Conservation (phyloP, 2,888 invertebrate genomes). For the Chorisops tibialis region DNA sequence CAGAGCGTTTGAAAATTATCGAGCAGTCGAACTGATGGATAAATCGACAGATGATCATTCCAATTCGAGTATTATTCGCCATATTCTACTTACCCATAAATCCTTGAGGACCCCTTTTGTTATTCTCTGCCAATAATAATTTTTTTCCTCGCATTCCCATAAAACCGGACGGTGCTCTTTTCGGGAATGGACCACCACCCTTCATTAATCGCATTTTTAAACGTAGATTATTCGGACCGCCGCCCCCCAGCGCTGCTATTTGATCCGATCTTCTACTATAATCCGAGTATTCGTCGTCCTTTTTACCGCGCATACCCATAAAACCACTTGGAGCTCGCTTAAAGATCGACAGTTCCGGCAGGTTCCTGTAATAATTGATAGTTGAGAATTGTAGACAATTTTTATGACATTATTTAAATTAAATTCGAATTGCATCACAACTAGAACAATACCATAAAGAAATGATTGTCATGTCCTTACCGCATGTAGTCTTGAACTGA, state of each 20-base stretch:
- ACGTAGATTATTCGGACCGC: neutral
- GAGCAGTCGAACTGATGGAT: too few species aligned
- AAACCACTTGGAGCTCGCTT: slow-evolving; percentile 58
- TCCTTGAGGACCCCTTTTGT: slow-evolving; percentile 25
- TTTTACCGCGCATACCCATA: slow-evolving; percentile 61
- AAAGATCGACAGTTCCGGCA: slow-evolving; percentile 35
- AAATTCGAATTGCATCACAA: too few species aligned
- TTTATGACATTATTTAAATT: too few species aligned
- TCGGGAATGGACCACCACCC: slow-evolving; percentile 36
- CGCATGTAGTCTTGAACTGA: slow-evolving; percentile 8
- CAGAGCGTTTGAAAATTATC: too few species aligned
- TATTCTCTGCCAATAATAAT: slow-evolving; percentile 14
- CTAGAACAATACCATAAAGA: too few species aligned
- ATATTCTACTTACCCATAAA: slow-evolving; percentile 27
- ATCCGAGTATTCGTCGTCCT: slow-evolving; percentile 50
- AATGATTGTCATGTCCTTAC: slow-evolving; percentile 6
- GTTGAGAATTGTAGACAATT: neutral
- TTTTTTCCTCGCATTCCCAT: slow-evolving; percentile 66
- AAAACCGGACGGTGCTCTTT: slow-evolving; percentile 64
- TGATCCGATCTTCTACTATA: neutral
- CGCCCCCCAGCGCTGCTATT: neutral
- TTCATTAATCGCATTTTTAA: neutral
- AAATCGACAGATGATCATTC: too few species aligned
- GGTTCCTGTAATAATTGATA: slow-evolving; percentile 9
- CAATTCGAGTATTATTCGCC: too few species aligned